Conservation (phyloP, 2,797 vertebrate species). For the Hylomyscus alleni region DNA sequence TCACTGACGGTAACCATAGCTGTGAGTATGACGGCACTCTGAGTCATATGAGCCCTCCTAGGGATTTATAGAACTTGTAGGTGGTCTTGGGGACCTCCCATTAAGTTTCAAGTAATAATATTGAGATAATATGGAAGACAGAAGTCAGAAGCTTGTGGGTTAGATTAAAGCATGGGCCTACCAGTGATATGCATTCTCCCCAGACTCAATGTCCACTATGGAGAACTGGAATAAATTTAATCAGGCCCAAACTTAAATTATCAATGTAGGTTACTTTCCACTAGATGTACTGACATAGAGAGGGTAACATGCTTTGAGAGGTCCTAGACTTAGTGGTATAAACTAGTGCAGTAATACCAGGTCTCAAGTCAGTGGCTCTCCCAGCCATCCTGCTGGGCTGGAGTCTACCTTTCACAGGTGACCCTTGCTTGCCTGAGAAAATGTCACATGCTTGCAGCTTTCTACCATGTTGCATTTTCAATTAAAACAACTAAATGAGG, state of each 20-base stretch:
- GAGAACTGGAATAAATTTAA: constrained; percentile 25
- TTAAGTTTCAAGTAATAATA: neutral
- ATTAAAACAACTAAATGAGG: constrained; percentile 73
- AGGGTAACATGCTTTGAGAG: constrained; percentile 42
- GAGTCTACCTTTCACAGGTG: neutral
- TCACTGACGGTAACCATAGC: constrained; percentile 36
- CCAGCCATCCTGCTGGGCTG: constrained; percentile 18
- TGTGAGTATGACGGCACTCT: neutral
- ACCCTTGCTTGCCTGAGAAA: constrained; percentile 44
- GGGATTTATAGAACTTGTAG: neutral
- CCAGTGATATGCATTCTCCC: neutral
- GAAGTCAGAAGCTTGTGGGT: neutral
- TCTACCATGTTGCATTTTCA: constrained; percentile 81
- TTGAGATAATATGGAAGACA: neutral
- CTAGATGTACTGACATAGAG: neutral
- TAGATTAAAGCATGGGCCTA: neutral
- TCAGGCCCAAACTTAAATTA: neutral
- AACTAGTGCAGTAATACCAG: neutral
- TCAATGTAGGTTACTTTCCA: neutral
- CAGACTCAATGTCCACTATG: neutral
- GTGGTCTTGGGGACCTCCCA: constrained; percentile 44
- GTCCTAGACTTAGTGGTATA: neutral
- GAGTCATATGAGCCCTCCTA: constrained; percentile 50
- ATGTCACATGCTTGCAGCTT: constrained; percentile 62
- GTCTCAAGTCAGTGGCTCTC: neutral